Percentiles rank a stretch among this genome's conserved stretches.
These are phyloP conservation scores for Brachyhypopomus gauderio DNA, from an alignment of 2,113 vertebrate genomes.

Conservation along the genomic window DNA sequence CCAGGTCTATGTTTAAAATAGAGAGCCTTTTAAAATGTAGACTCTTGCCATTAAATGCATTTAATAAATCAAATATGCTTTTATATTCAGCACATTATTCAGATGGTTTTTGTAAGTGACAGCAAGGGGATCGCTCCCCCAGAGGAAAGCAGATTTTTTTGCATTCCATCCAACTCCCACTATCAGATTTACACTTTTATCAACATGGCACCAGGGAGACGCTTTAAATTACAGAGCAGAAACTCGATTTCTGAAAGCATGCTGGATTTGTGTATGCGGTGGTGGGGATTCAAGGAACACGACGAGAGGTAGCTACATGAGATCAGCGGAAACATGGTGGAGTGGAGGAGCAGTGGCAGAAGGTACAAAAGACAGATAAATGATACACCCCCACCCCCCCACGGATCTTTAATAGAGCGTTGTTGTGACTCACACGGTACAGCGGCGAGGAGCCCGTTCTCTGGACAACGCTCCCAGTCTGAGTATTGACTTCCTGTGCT, in stretches of 20 bases:
- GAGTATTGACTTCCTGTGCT: neutral
- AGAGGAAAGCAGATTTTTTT: constrained; percentile 53
- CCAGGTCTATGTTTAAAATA: constrained; percentile 54
- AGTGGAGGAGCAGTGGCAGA: constrained; percentile 46
- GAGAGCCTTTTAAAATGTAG: constrained; percentile 49
- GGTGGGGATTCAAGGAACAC: constrained; percentile 24
- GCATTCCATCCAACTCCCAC: constrained; percentile 49
- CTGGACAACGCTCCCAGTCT: neutral
- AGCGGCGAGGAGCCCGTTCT: neutral
- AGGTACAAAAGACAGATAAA: constrained; percentile 56
- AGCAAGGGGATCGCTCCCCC: constrained; percentile 46
- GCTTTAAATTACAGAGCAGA: constrained; percentile 62
- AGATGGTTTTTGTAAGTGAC: constrained; percentile 62
- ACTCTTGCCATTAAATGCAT: constrained; percentile 57
- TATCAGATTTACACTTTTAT: constrained; percentile 66
- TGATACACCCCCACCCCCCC: neutral
- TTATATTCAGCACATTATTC: constrained; percentile 61
- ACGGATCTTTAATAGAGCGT: neutral
- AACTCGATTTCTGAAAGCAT: constrained; percentile 61
- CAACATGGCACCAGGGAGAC: constrained; percentile 50
- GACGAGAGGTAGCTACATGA: neutral
- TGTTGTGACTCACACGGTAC: neutral
- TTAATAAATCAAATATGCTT: constrained; percentile 60
- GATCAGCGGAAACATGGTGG: constrained; percentile 17
- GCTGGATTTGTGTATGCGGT: constrained; percentile 52